A percentile compares a stretch with the other conserved stretches of the same genome.
Evolutionary conservation across 1,140 invertebrate genomes (phyloP).

Genomic region (Elysia chlorotica): DNA sequence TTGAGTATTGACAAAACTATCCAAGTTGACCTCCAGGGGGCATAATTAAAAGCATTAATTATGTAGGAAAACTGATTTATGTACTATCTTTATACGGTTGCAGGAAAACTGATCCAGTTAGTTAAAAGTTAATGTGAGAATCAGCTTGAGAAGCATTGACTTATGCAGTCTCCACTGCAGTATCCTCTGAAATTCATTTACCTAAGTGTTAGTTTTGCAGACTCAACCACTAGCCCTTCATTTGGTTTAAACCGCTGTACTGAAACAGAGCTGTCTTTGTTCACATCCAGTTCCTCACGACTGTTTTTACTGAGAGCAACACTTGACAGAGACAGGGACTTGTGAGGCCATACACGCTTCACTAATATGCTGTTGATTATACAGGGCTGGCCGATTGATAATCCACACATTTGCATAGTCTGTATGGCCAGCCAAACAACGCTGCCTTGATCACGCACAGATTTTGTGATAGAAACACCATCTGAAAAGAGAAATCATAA

Average conservation of each 20-base stretch:
- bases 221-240: not conserved
- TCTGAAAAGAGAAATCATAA: constrained; percentile 15
- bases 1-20: too few relatives aligned
- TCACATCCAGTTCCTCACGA: constrained; percentile 3
- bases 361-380: constrained; percentile 26
- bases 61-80: too few relatives aligned
- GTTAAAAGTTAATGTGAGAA: not conserved
- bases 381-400: constrained; percentile 32
- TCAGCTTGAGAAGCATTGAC: not conserved
- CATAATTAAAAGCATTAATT: too few relatives aligned
- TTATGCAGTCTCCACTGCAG: too few relatives aligned
- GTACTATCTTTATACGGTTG: too few relatives aligned
- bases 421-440: constrained; percentile 30
- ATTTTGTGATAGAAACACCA: not conserved
- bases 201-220: too few relatives aligned
- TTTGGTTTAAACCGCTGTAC: constrained; percentile 12
- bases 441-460: constrained; percentile 14
- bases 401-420: constrained; percentile 34
- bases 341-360: constrained; percentile 28
- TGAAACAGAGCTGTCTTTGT: constrained; percentile 3
- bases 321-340: not conserved
- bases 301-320: constrained; percentile 17
- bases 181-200: too few relatives aligned
- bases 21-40: too few relatives aligned
- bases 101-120: not conserved